phyloP scores from a whole-genome alignment of 1,140 invertebrate species.

The Drosophila rufa region DNA sequence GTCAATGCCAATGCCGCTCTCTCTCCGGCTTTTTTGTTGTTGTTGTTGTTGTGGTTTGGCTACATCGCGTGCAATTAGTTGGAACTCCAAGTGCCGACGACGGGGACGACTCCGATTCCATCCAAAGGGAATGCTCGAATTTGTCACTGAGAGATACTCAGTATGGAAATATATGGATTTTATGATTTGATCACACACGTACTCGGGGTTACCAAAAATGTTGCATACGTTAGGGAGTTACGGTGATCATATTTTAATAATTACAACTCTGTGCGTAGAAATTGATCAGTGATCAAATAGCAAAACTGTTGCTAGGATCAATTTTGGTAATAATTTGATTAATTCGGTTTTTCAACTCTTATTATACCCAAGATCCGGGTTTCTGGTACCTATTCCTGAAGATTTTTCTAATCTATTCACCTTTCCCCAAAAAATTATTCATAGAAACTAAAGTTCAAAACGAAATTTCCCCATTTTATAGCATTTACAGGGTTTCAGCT shows the following conservation, averaged over 20 bases:
- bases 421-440: too few relatives aligned
- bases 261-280: background rate
- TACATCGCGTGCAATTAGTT: constrained; percentile 65
- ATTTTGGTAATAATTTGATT: background rate
- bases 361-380: background rate
- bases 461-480: background rate
- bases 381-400: background rate
- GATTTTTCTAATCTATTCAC: background rate
- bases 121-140: background rate
- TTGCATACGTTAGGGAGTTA: background rate
- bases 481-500: too few relatives aligned
- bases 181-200: too few relatives aligned
- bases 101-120: constrained; percentile 1
- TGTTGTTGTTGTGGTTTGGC: constrained; percentile 40
- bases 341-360: background rate
- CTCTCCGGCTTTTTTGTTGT: background rate
- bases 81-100: constrained; percentile 56
- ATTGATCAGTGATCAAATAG: background rate
- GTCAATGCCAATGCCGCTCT: constrained; percentile 54
- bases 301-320: too few relatives aligned
- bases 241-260: background rate
- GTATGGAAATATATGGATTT: background rate
- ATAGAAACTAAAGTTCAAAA: too few relatives aligned
- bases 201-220: background rate
- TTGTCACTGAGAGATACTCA: background rate